A percentile compares a stretch with the other conserved stretches of the same genome.
Conservation (phyloP, 2,888 invertebrate genomes). For the Saturnia pavonia region DNA sequence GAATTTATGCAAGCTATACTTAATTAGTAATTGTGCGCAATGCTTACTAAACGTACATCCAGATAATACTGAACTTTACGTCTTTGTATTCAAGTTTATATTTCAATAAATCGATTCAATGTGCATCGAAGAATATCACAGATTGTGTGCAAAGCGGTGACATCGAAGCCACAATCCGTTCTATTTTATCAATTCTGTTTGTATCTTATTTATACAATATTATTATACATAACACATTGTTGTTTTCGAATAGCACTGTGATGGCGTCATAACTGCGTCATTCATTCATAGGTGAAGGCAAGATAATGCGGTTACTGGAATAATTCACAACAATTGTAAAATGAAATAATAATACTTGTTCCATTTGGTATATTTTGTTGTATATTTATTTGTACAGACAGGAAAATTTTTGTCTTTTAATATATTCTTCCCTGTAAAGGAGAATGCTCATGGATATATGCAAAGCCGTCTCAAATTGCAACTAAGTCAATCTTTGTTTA, state of each 20-base stretch:
- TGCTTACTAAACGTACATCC: slow-evolving; percentile 33
- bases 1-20: slow-evolving; percentile 40
- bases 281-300: slow-evolving; percentile 40
- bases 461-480: no score
- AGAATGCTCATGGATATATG: not conserved
- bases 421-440: not conserved
- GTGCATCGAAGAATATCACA: slow-evolving; percentile 44
- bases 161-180: slow-evolving; percentile 41
- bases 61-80: slow-evolving; percentile 25
- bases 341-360: not conserved
- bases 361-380: not conserved
- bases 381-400: not conserved
- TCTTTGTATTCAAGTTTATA: slow-evolving; percentile 25
- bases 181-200: slow-evolving; percentile 37
- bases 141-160: slow-evolving; percentile 40
- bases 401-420: not conserved
- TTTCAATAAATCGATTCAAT: slow-evolving; percentile 26
- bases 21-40: slow-evolving; percentile 28
- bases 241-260: slow-evolving; percentile 39
- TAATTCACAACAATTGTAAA: slow-evolving; percentile 27
- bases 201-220: slow-evolving; percentile 29
- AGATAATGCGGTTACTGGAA: slow-evolving; percentile 44
- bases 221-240: slow-evolving; percentile 43
- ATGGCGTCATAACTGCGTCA: slow-evolving; percentile 17
- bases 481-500: no score